phyloP scores from a whole-genome alignment of 35 echinoderm and acorn worm genomes.

The Lytechinus variegatus region DNA sequence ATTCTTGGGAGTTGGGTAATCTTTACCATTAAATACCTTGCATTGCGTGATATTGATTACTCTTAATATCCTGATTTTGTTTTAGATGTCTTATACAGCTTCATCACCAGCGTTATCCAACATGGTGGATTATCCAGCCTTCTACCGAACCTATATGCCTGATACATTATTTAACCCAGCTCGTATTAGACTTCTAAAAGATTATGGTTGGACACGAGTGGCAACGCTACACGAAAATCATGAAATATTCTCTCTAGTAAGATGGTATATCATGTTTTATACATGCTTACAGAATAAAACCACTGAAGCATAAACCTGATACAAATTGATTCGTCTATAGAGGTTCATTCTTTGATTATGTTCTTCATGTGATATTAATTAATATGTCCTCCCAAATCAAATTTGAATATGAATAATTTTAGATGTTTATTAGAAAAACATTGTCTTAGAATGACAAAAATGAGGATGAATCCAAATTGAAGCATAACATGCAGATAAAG shows the following conservation, averaged over 20 bases:
- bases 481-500: too few species aligned
- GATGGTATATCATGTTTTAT: background rate
- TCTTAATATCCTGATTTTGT: background rate
- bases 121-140: slow-evolving; percentile 60
- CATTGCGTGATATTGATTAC: background rate
- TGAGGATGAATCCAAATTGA: too few species aligned
- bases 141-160: slow-evolving; percentile 73
- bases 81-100: slow-evolving; percentile 73
- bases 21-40: too few species aligned
- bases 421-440: too few species aligned
- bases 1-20: too few species aligned
- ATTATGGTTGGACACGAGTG: slow-evolving; percentile 71
- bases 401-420: too few species aligned
- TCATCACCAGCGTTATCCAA: slow-evolving; percentile 71
- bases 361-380: too few species aligned
- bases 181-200: slow-evolving; percentile 61
- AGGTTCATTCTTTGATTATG: background rate
- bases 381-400: too few species aligned
- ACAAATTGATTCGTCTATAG: background rate
- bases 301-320: background rate
- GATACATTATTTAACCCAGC: slow-evolving; percentile 71
- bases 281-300: background rate
- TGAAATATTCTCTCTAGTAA: slow-evolving; percentile 79
- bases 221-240: slow-evolving; percentile 73
- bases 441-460: too few species aligned